Evolutionary conservation across 1,140 invertebrate species (phyloP), one percentile per base, ranked within the genome.

Genomic region (Chironomus tepperi): DNA sequence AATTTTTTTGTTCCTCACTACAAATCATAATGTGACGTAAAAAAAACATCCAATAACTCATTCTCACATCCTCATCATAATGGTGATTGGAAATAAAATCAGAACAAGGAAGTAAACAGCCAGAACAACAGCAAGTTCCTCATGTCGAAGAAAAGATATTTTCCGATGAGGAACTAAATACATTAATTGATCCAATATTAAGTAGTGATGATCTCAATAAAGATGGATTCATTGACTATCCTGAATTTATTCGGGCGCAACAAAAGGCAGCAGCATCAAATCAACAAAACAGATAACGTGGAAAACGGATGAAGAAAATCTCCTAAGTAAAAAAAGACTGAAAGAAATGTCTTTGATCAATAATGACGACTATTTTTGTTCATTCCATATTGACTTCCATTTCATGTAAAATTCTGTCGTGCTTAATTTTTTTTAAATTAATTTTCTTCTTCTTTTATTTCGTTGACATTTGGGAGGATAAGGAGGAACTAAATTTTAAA

Each of bases 191-290:
- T 84, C 94, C 94, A 0, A 98, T 98, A 78, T 83, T 98, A 43
- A 88, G 89, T 77, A 94, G 95, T 85, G 96, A 98, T 82, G 97
- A 98, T 81, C 85, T 87, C 43, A 96, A 97, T 83, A 86, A 86
- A 75, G 96, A 98, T 82, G 96, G 96, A 3, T 98, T 89, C 79
- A 97, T 98, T 75, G 95, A 98, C 84, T 98, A 98, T 84, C 90
- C 93, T 0, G 96, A 98, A 85, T 98, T 98, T 83, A 89, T 96
- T 24, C 88, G 88, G 76, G 94, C 95, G 6, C 95, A 97, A 82
- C 89, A 94, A 79, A 93, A 94, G 81, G 90, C 91, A 47, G 86
- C 88, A 74, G 76, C 75, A 10, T 65, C 77, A 64, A 12, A 73
- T 34, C 76, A 75, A 73, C 43, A 70, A 9, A 72, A 75, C 43